A percentile compares a stretch with the other conserved stretches of the same genome.
These are phyloP conservation scores for Oscarella lobularis DNA, from an alignment of 37 sponge, comb jelly and placozoan genomes.

Conservation along the genomic window DNA sequence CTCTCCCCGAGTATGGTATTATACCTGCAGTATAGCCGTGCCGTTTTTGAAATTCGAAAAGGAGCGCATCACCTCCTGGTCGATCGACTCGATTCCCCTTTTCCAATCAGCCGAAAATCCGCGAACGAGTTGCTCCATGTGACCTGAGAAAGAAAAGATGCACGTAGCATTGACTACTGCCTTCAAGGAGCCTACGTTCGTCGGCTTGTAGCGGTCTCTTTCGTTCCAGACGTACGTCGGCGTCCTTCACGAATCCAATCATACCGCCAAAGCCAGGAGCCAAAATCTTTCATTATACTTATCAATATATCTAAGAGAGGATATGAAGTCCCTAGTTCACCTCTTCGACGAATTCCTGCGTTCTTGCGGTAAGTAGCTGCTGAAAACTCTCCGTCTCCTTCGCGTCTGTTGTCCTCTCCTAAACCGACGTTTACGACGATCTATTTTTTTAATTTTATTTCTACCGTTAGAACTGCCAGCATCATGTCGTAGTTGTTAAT, in stretches of 20 bases:
- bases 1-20: too few species aligned
- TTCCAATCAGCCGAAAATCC: constrained; percentile 84
- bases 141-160: constrained; percentile 15
- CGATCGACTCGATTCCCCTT: constrained; percentile 73
- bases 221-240: constrained; percentile 63
- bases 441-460: constrained; percentile 5
- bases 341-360: constrained; percentile 92
- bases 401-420: constrained; percentile 65
- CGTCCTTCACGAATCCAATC: constrained; percentile 85
- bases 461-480: constrained; percentile 71
- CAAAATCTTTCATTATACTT: constrained; percentile 10
- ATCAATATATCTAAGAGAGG: neutral
- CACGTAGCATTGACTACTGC: neutral
- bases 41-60: constrained; percentile 99
- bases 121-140: constrained; percentile 68
- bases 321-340: constrained; percentile 16
- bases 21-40: constrained; percentile 85
- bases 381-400: constrained; percentile 84
- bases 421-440: too few species aligned
- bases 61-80: constrained; percentile 70
- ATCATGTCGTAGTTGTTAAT: constrained; percentile 99
- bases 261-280: constrained; percentile 90
- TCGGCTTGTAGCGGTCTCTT: constrained; percentile 42
- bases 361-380: constrained; percentile 64
- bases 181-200: constrained; percentile 28